Base-by-base conservation (phyloP, 2,888 invertebrate genomes). In the Oscheius myriophilus region DNA sequence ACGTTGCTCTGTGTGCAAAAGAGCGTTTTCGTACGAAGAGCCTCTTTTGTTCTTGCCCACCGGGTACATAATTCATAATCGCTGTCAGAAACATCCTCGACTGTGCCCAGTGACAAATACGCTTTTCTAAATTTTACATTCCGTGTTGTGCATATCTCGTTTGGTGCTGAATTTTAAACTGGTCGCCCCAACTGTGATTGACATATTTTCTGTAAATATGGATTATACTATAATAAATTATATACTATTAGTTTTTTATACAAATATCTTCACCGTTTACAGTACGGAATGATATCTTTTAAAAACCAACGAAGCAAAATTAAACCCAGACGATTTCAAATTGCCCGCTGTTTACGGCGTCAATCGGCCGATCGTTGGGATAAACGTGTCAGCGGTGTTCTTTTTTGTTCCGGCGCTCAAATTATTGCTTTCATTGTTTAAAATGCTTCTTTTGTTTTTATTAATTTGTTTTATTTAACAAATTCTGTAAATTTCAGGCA, bases 381-480 rank as follows among this genome's bases (percentile, higher is more conserved):
- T 18, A 61, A 61, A 61, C 61, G 61, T 61, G 61, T 61, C 61
- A 61, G n/a, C 16, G 18, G 33, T 26, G 26, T 11, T 21, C 25
- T 49, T 61, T 11, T 9, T 46, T 46, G 46, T 49, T 26, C n/a
- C 16, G 12, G 41, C 12, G 14, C 21, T 18, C 21, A 18, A 21
- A 23, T 16, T 25, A 23, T 53, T 51, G 11, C 14, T 53, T 53
- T 53, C 18, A 16, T 23, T 23, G 25, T 23, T 49, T 7, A 21
- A 45, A 4, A 45, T 3, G 7, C 16, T 9, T 9, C 12, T 45
- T n/a, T 4, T 18, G 14, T n/a, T 4, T 12, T 45, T 45, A 18
- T 45, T 4, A 45, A 7, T 18, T 18, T 45, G 2, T 45, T 45
- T n/a, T 45, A 45, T 7, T 16, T 45, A 45, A 7, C 12, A 45